Conservation (phyloP, 1,140 invertebrate species). For the Leptoteleia sp. region DNA sequence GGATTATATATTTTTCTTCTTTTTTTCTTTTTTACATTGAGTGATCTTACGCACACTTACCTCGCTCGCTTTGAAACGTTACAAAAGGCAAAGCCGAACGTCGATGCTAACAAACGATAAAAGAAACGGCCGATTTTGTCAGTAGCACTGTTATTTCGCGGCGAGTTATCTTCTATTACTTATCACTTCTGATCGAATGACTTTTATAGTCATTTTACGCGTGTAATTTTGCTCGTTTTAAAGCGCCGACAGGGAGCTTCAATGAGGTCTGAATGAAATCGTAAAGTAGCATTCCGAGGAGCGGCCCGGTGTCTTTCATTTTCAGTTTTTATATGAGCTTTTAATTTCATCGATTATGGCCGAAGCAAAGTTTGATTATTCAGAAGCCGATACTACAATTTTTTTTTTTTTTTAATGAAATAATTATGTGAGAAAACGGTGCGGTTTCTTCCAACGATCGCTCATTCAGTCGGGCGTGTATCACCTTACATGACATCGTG, state of each 20-base stretch:
- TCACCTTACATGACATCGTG: too few species aligned
- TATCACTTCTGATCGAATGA: slow-evolving; percentile 52
- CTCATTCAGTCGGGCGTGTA: too few species aligned
- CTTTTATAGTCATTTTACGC: slow-evolving; percentile 58
- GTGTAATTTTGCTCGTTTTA: slow-evolving; percentile 56
- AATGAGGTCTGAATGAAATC: slow-evolving; percentile 45
- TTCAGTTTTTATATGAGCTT: background rate
- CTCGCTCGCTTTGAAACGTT: too few species aligned
- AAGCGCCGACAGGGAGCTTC: slow-evolving; percentile 42
- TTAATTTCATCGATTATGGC: slow-evolving; percentile 37
- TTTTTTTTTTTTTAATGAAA: slow-evolving; percentile 7
- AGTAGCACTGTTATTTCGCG: slow-evolving; percentile 22
- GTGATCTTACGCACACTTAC: too few species aligned
- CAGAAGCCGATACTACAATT: slow-evolving; percentile 3
- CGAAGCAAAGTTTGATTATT: slow-evolving; percentile 15
- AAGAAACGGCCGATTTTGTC: background rate
- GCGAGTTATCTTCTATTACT: slow-evolving; percentile 39
- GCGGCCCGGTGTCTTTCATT: slow-evolving; percentile 10
- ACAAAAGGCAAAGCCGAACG: too few species aligned
- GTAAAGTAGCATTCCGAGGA: slow-evolving; percentile 41
- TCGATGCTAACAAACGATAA: too few species aligned
- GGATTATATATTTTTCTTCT: too few species aligned
- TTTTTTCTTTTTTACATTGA: too few species aligned
- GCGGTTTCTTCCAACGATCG: background rate
- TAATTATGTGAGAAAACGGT: background rate